These are phyloP conservation scores for Syngnathus typhle DNA, from an alignment of 2,113 vertebrate genomes.

Conservation along the genomic window DNA sequence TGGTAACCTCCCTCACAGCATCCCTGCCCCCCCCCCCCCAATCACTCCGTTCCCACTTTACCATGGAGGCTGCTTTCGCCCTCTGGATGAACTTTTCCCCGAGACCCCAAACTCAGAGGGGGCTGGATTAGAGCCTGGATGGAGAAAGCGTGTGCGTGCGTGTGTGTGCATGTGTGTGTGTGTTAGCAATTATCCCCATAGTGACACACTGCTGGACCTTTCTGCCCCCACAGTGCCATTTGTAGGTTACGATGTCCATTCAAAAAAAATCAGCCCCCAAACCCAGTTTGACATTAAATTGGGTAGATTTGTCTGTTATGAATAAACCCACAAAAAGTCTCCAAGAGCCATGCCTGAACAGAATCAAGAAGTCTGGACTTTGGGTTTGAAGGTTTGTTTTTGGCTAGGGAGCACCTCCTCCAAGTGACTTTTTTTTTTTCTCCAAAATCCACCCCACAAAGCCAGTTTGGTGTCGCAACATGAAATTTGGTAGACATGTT, in stretches of 20 bases:
- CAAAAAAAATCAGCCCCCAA: not conserved
- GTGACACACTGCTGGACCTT: not conserved
- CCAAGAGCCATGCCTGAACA: not conserved
- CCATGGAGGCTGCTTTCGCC: slow-evolving; percentile 68
- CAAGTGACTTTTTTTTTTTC: too few relatives aligned
- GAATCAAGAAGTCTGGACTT: not conserved
- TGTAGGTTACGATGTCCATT: not conserved
- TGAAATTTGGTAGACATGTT: not conserved
- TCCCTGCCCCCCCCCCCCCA: slow-evolving; percentile 5
- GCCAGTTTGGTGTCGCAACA: not conserved
- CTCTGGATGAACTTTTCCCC: slow-evolving; percentile 71
- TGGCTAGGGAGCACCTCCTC: too few relatives aligned
- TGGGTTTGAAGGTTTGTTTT: too few relatives aligned
- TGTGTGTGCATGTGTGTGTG: slow-evolving; percentile 12
- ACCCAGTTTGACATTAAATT: not conserved
- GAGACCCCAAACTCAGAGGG: slow-evolving; percentile 57
- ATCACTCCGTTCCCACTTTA: slow-evolving; percentile 23
- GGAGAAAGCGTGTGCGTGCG: slow-evolving; percentile 16
- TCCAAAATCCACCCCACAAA: not conserved
- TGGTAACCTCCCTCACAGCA: slow-evolving; percentile 1
- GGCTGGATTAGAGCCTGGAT: slow-evolving; percentile 58
- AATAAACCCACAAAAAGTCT: not conserved
- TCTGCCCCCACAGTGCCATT: not conserved
- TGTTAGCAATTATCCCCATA: slow-evolving; percentile 7
- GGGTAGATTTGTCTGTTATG: not conserved